Conservation (phyloP, 2,113 vertebrate genomes). For the Guaruba guarouba region DNA sequence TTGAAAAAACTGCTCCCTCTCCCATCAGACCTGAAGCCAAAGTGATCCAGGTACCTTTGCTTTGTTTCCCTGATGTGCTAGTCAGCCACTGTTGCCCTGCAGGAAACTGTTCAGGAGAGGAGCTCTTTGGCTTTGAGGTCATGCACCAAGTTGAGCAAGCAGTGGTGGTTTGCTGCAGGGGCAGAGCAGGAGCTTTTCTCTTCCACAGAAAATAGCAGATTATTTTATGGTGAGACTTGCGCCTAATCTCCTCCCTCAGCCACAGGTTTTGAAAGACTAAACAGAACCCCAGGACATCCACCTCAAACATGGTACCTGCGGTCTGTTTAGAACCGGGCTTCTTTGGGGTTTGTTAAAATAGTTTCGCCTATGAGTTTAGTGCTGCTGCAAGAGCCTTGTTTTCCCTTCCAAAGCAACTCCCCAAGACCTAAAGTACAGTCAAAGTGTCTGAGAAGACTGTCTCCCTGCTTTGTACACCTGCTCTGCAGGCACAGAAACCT, state of each 20-base stretch:
- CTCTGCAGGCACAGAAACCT: background rate
- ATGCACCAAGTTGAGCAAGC: background rate
- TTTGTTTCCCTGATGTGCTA: background rate
- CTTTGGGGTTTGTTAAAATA: background rate
- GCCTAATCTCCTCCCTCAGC: background rate
- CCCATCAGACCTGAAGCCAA: background rate
- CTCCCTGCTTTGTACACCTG: background rate
- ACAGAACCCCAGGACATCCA: too few relatives aligned
- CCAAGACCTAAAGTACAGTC: background rate
- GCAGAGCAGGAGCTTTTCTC: background rate
- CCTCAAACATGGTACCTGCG: background rate
- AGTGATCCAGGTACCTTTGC: background rate
- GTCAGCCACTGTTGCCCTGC: background rate
- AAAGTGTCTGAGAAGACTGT: background rate
- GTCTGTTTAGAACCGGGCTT: background rate
- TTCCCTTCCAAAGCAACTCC: background rate
- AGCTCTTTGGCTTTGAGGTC: constrained; percentile 22
- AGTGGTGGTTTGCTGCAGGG: background rate
- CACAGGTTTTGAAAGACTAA: background rate
- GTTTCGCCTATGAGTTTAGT: background rate
- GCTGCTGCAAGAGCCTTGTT: background rate
- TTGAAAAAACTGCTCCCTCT: background rate
- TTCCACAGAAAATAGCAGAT: background rate
- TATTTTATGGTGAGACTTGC: background rate
- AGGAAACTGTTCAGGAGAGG: background rate